A percentile compares a stretch with the other conserved stretches of the same genome.
These are phyloP conservation scores for Gnathonemus longibarbis DNA, from an alignment of 2,113 vertebrate genomes.

Conservation along the genomic window DNA sequence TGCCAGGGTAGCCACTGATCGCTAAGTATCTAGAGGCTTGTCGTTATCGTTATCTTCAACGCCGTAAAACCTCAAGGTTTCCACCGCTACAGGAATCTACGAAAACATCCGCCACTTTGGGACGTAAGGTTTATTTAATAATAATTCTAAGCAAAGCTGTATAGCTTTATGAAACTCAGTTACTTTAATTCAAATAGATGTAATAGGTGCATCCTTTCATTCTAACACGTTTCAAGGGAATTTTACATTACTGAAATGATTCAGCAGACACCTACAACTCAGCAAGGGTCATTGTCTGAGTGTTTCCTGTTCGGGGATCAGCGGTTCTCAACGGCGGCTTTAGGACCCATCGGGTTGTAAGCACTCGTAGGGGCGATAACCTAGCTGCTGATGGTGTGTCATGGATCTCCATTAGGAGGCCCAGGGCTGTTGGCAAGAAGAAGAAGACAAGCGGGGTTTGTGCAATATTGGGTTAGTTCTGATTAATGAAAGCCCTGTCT, in stretches of 20 bases:
- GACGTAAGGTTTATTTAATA: neutral
- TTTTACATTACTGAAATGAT: neutral
- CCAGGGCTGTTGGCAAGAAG: conserved; percentile 18
- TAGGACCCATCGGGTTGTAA: neutral
- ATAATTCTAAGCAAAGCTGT: neutral
- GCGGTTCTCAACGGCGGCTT: neutral
- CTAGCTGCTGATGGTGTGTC: conserved; percentile 11
- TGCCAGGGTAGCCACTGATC: neutral
- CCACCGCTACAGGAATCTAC: neutral
- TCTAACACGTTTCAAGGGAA: neutral
- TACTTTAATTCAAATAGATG: neutral
- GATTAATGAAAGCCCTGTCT: conserved; percentile 29
- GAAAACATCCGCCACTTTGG: neutral
- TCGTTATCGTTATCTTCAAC: neutral
- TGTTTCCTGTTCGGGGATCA: neutral
- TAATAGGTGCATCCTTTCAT: neutral
- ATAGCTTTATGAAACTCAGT: neutral
- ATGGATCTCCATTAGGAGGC: conserved; percentile 27
- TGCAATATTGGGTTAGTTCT: conserved; percentile 22
- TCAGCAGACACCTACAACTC: neutral
- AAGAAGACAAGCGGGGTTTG: conserved; percentile 12
- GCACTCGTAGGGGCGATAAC: conserved; percentile 13
- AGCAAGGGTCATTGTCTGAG: neutral
- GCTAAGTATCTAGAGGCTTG: neutral
- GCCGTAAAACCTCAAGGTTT: neutral